A percentile compares a stretch with the other conserved stretches of the same genome.
phyloP scores from a whole-genome alignment of 2,113 vertebrate species.

The Seriola aureovittata region DNA sequence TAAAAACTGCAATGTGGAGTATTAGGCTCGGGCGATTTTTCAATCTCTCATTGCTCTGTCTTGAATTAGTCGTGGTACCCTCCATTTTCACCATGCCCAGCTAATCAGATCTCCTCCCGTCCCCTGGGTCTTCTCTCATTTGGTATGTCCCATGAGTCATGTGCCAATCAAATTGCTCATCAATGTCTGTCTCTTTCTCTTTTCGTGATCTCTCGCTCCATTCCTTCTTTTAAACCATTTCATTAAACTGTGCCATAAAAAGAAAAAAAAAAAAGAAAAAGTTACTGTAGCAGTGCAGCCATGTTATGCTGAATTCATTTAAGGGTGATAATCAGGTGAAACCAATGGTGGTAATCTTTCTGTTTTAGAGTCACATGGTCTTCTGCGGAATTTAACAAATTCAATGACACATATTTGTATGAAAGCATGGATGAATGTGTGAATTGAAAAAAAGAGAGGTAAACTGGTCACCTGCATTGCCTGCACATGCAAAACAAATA shows the following conservation, averaged over 20 bases:
- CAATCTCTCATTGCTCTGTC: constrained; percentile 72
- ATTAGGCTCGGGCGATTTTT: constrained; percentile 67
- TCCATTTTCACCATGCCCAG: constrained; percentile 73
- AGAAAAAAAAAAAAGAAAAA: constrained; percentile 16
- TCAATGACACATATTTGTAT: background rate
- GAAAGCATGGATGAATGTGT: too few species aligned
- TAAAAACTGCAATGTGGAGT: constrained; percentile 69
- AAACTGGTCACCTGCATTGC: too few species aligned
- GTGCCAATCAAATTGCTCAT: constrained; percentile 82
- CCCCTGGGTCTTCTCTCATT: constrained; percentile 72
- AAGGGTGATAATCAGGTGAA: background rate
- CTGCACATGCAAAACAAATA: too few species aligned
- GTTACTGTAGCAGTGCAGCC: constrained; percentile 47
- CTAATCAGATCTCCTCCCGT: constrained; percentile 76
- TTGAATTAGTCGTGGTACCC: constrained; percentile 78
- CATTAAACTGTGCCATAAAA: constrained; percentile 61
- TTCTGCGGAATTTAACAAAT: background rate
- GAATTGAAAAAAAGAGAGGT: too few species aligned
- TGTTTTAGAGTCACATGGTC: background rate
- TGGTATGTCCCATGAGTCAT: constrained; percentile 78
- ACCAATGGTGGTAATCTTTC: background rate
- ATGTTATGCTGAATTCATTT: constrained; percentile 27
- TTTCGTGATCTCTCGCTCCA: constrained; percentile 32
- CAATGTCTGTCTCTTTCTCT: constrained; percentile 70
- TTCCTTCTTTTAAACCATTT: constrained; percentile 55